phyloP scores from a whole-genome alignment of 2,888 invertebrate genomes.

The Macaria liturata region DNA sequence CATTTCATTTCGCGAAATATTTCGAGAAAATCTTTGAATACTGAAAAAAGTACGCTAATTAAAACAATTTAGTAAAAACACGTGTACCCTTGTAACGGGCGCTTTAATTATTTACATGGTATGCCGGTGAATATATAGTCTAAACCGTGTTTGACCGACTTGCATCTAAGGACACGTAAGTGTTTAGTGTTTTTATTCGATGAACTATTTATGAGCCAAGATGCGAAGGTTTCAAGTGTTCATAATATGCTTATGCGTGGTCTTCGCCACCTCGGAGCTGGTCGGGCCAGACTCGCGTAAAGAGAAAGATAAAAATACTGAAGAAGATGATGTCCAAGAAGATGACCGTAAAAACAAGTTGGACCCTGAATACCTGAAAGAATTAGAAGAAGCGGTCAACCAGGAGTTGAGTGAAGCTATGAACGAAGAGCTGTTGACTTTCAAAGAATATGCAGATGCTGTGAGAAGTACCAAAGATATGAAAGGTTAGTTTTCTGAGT shows the following conservation, averaged over 20 bases:
- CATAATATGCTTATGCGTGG: conserved; percentile 56
- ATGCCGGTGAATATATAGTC: conserved; percentile 7
- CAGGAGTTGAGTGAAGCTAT: conserved; percentile 63
- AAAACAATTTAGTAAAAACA: conserved; percentile 1
- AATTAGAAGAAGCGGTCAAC: conserved; percentile 59
- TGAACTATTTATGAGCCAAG: conserved; percentile 40
- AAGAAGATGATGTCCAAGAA: conserved; percentile 48
- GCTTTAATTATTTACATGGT: conserved; percentile 3
- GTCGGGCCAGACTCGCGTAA: conserved; percentile 62
- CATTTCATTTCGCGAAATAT: conserved; percentile 1
- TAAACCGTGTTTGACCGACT: conserved; percentile 1
- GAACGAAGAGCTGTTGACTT: conserved; percentile 57
- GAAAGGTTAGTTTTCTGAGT: conserved; percentile 42
- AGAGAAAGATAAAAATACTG: conserved; percentile 50
- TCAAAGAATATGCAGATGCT: conserved; percentile 65
- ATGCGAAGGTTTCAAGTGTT: conserved; percentile 59
- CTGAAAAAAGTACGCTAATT: neutral
- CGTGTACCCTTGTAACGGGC: conserved; percentile 33
- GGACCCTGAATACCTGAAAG: conserved; percentile 56
- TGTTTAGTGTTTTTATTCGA: conserved; percentile 43
- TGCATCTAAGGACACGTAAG: conserved; percentile 67
- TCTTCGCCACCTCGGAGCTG: conserved; percentile 58
- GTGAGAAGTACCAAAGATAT: conserved; percentile 49
- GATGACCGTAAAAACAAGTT: conserved; percentile 42
- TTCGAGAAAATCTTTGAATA: conserved; percentile 9